phyloP scores from a whole-genome alignment of 2,797 vertebrate species.

The Ceryle rudis region DNA sequence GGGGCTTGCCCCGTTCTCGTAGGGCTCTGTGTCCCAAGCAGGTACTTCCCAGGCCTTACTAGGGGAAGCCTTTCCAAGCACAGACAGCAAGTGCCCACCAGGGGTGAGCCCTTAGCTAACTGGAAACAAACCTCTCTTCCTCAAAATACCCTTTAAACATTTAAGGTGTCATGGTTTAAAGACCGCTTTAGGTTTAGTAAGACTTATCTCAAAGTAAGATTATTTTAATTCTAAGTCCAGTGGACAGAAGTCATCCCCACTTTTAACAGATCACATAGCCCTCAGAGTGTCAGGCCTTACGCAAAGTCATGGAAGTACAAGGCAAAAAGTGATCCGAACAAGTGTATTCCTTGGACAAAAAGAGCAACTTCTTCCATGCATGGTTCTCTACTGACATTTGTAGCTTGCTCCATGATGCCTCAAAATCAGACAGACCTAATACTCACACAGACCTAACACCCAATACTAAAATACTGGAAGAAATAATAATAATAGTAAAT shows the following conservation, averaged over 20 bases:
- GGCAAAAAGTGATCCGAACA: not conserved
- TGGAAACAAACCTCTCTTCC: not conserved
- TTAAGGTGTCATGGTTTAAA: not conserved
- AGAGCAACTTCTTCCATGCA: not conserved
- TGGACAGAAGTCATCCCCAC: not conserved
- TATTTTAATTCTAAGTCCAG: not conserved
- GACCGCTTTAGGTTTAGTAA: not conserved
- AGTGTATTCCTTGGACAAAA: rapidly evolving
- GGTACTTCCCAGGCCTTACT: not conserved
- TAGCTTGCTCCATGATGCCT: not conserved
- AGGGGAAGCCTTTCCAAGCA: not conserved
- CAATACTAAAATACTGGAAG: not conserved
- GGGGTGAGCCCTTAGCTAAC: rapidly evolving
- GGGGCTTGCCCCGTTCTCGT: rapidly evolving
- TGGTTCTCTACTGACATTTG: not conserved
- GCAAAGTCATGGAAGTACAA: not conserved
- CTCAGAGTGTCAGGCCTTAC: not conserved
- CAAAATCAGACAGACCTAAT: not conserved
- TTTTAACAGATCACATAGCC: not conserved
- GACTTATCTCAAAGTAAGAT: not conserved
- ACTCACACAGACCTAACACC: not conserved
- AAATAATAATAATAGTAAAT: not conserved
- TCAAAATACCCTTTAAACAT: not conserved
- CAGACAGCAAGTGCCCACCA: not conserved
- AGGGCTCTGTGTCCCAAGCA: not conserved